These are phyloP conservation scores for Acrobasis suavella DNA, from an alignment of 2,888 invertebrate genomes.

Conservation along the genomic window DNA sequence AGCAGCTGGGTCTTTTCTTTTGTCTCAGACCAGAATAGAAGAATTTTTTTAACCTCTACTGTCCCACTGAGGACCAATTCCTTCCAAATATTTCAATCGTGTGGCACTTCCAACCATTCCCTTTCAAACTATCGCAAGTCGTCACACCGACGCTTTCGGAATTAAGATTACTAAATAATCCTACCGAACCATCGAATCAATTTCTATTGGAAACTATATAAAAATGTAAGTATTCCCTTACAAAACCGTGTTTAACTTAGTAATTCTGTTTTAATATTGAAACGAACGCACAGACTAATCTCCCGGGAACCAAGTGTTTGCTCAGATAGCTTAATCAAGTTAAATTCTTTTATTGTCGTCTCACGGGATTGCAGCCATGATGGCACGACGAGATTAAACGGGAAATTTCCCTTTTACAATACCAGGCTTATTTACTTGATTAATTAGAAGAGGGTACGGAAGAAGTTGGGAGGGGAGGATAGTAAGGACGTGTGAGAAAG, in stretches of 20 bases:
- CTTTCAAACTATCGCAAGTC: no score
- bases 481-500: no score
- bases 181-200: no score
- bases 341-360: slow-evolving; percentile 35
- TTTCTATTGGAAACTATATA: background rate
- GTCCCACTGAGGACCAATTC: no score
- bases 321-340: slow-evolving; percentile 33
- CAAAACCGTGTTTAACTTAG: slow-evolving; percentile 5
- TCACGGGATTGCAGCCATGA: slow-evolving; percentile 18
- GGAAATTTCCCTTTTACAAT: slow-evolving; percentile 22
- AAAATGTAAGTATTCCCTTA: slow-evolving; percentile 12
- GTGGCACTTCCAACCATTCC: no score
- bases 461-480: no score
- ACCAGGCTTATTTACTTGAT: background rate
- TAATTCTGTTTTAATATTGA: slow-evolving; percentile 18
- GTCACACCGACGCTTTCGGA: no score
- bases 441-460: background rate
- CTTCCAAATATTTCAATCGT: no score
- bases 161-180: no score
- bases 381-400: slow-evolving; percentile 32
- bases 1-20: no score
- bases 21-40: no score
- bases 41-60: no score
- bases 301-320: slow-evolving; percentile 20
- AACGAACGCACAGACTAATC: slow-evolving; percentile 8